Evolutionary conservation across 2,113 vertebrate genomes (phyloP).

Genomic region (Anolis carolinensis): DNA sequence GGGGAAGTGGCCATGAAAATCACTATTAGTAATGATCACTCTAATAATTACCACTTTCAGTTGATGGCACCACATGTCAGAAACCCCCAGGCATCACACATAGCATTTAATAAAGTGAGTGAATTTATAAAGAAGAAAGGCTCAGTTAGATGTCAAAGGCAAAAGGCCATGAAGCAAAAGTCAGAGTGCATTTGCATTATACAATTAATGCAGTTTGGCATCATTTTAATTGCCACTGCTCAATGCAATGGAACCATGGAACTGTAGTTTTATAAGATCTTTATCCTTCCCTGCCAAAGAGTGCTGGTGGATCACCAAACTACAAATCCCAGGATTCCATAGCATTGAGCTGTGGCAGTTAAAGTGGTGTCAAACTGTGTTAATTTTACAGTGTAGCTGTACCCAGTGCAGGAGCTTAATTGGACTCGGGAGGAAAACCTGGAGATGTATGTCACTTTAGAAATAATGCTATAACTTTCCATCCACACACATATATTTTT

Average conservation of each 20-base stretch:
- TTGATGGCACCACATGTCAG: constrained; percentile 60
- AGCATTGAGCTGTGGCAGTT: no score
- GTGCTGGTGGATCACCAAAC: no score
- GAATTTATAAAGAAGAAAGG: constrained; percentile 16
- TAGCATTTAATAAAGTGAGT: constrained; percentile 53
- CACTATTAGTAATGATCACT: constrained; percentile 56
- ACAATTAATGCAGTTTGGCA: not conserved
- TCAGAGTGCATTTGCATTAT: accelerated
- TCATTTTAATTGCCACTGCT: no score
- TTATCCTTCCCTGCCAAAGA: no score
- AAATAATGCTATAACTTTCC: no score
- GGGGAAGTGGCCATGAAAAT: constrained; percentile 40
- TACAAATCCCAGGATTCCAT: no score
- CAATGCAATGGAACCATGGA: no score
- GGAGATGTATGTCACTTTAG: not conserved
- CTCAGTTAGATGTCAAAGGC: not conserved
- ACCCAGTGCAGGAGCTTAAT: no score
- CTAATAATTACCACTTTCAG: constrained; percentile 45
- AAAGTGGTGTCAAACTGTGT: no score
- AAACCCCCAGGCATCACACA: constrained; percentile 50
- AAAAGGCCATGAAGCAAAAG: not conserved
- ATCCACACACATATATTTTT: not conserved
- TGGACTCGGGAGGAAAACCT: not conserved
- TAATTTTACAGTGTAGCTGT: no score
- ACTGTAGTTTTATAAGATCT: no score